Base-by-base conservation (phyloP, 2,797 vertebrate genomes). In the Myripristis murdjan region DNA sequence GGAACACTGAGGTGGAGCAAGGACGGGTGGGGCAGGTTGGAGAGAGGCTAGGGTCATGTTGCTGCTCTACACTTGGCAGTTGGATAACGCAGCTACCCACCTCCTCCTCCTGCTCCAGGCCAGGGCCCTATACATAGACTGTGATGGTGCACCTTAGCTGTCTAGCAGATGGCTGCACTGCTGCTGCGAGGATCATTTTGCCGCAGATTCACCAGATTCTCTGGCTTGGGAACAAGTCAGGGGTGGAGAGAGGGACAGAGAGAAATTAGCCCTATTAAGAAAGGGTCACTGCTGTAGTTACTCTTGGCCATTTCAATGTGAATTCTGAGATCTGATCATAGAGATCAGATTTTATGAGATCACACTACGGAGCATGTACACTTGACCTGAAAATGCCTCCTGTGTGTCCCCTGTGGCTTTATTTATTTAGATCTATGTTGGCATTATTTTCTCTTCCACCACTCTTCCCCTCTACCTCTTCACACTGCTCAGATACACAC, bases 121-220 rank as follows among this genome's bases (percentile, higher is more conserved):
- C 84, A 59, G 41, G 20, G 70, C 73, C 94, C 95, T 96, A 94
- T 95, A 96, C 93, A 96, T 96, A 97, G 95, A 81, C 88, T 86
- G 67, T 91, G 93, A 91, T 93, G 91, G 57, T 92, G 83, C 61
- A 92, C 82, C 87, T 80, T 94, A 95, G 89, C 93, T 92, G 91
- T 95, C 90, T 93, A 95, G 92, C 90, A 95, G 92, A 95, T 95
- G 95, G 89, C 89, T 87, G 31, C 79, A 61, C 91, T 90, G 89
- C 94, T 92, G 91, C 87, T 68, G 16, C 62, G 54, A 81, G 90
- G 92, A 94, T 96, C 92, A 89, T 73, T 95, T 95, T 93, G 91
- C 91, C 77, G 85, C 72, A 83, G 86, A 90, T 88, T 90, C 85
- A 71, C 74, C 73, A 59, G 84, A 93, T 95, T 94, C 92, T 78